Evolutionary conservation across 2,113 vertebrate species (phyloP).

Genomic region (Pelusios castaneus): DNA sequence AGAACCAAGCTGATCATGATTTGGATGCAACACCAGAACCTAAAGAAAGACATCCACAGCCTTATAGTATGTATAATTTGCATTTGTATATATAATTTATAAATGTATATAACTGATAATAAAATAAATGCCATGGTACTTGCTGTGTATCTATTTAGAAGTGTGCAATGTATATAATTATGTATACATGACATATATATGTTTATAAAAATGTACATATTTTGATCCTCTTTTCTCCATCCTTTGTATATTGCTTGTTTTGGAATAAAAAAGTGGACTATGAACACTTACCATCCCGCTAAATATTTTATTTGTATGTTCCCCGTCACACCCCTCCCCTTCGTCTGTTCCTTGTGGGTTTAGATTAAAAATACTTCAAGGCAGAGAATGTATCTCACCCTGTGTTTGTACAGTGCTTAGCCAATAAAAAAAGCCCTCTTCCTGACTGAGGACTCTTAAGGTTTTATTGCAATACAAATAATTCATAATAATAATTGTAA

Average conservation of each 20-base stretch:
- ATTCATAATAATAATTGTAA: not conserved
- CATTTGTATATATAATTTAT: not conserved
- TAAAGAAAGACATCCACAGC: slow-evolving; percentile 28
- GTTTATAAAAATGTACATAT: not conserved
- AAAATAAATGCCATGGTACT: not conserved
- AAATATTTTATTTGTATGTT: not conserved
- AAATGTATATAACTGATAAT: not conserved
- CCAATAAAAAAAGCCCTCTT: not conserved
- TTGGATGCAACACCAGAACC: slow-evolving; percentile 2
- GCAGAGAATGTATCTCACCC: not conserved
- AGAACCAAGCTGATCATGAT: slow-evolving; percentile 56
- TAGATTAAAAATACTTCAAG: not conserved
- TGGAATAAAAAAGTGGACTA: not conserved
- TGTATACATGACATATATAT: not conserved
- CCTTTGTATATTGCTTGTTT: not conserved
- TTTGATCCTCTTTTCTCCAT: not conserved
- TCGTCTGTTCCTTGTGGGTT: not conserved
- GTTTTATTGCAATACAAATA: slow-evolving; percentile 20
- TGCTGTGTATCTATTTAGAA: not conserved
- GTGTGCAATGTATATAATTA: not conserved
- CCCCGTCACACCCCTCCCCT: not conserved
- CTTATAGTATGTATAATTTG: not conserved
- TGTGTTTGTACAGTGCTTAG: not conserved
- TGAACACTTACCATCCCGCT: not conserved
- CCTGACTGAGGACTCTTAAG: not conserved